A percentile compares a stretch with the other conserved stretches of the same genome.
phyloP scores from a whole-genome alignment of 2,888 invertebrate species.

The Drosophila tanythrix region DNA sequence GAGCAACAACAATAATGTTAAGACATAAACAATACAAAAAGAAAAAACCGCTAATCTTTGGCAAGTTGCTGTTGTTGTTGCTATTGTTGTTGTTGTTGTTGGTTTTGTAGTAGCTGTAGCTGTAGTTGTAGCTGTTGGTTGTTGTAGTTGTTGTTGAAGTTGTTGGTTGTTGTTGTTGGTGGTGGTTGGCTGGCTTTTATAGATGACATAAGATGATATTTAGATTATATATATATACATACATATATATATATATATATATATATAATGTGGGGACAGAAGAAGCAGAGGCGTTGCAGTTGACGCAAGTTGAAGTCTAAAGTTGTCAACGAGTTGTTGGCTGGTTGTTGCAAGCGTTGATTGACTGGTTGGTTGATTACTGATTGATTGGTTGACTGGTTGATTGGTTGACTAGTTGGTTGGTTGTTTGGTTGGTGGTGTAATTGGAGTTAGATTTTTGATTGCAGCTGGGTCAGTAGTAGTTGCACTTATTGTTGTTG shows the following conservation, averaged over 20 bases:
- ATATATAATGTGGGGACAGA: slow-evolving; percentile 40
- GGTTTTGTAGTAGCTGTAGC: slow-evolving; percentile 22
- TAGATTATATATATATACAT: slow-evolving; percentile 6
- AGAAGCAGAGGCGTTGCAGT: slow-evolving; percentile 47
- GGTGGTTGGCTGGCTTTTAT: slow-evolving; percentile 58
- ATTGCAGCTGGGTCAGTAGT: slow-evolving; percentile 57
- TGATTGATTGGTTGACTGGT: slow-evolving; percentile 24
- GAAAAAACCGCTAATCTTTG: slow-evolving; percentile 21
- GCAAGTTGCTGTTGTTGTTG: slow-evolving; percentile 26
- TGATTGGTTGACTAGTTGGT: slow-evolving; percentile 48
- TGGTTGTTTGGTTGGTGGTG: slow-evolving; percentile 52
- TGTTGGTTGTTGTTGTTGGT: slow-evolving; percentile 29
- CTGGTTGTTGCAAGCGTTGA: slow-evolving; percentile 47
- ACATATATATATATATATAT: not conserved
- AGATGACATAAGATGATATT: slow-evolving; percentile 53
- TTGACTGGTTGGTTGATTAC: slow-evolving; percentile 13
- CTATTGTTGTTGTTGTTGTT: slow-evolving; percentile 16
- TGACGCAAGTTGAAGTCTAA: slow-evolving; percentile 46
- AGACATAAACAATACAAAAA: slow-evolving; percentile 14
- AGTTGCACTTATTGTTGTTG: slow-evolving; percentile 60
- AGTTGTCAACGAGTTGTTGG: slow-evolving; percentile 50
- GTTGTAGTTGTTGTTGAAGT: slow-evolving; percentile 25
- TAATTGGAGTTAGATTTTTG: slow-evolving; percentile 61
- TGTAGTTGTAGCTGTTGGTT: slow-evolving; percentile 28
- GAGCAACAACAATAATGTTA: slow-evolving; percentile 33